Evolutionary conservation across 2,797 vertebrate genomes (phyloP).

Genomic region (Tarsius wallacei): DNA sequence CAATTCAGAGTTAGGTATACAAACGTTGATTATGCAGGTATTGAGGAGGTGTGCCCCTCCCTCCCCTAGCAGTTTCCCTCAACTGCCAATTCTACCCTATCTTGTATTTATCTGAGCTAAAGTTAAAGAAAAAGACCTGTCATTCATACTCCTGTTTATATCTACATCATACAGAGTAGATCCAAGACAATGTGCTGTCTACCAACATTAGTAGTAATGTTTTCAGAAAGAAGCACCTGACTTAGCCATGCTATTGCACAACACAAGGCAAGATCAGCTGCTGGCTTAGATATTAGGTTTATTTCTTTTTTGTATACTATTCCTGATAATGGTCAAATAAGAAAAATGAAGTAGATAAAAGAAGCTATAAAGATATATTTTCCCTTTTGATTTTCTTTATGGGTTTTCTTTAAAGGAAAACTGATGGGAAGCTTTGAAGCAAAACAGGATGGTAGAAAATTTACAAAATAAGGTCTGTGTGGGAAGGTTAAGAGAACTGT

Average conservation of each 20-base stretch:
- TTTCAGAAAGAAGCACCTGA: background rate
- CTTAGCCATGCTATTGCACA: background rate
- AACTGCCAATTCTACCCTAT: background rate
- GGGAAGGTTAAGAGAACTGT: constrained; percentile 18
- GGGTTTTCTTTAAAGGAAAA: constrained; percentile 54
- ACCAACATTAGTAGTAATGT: background rate
- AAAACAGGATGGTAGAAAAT: constrained; percentile 38
- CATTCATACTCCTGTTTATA: background rate
- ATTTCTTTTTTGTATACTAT: background rate
- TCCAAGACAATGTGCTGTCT: background rate
- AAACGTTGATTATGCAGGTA: too few species aligned
- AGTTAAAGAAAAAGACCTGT: background rate
- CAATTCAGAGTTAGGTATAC: too few species aligned
- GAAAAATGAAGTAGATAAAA: background rate
- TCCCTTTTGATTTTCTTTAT: constrained; percentile 50
- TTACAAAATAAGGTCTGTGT: constrained; percentile 63
- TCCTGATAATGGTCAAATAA: constrained; percentile 24
- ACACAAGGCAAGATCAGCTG: background rate
- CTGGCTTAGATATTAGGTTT: background rate
- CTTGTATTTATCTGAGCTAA: background rate
- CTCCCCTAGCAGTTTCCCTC: too few species aligned
- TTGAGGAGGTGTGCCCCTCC: too few species aligned
- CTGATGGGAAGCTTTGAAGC: constrained; percentile 35
- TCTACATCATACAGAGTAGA: background rate
- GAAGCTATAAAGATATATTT: constrained; percentile 23